Conservation (phyloP, 2,113 vertebrate genomes). For the Caracal caracal region DNA sequence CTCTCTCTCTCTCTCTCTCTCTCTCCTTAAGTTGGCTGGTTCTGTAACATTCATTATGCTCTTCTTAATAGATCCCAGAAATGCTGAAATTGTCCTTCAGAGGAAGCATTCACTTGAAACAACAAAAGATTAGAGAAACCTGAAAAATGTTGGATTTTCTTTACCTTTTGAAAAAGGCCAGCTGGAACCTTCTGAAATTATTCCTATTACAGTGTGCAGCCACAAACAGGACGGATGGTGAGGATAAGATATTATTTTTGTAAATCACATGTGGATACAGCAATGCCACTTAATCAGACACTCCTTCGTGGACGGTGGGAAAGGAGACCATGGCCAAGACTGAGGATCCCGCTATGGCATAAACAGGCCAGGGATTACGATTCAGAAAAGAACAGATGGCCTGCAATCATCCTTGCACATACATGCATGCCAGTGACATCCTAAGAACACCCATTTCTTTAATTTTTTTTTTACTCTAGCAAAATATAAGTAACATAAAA, state of each 20-base stretch:
- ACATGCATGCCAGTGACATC: neutral
- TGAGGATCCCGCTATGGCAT: fast-evolving
- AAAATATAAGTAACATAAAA: neutral
- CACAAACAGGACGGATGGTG: neutral
- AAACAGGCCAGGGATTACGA: neutral
- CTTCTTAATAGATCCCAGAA: slow-evolving; percentile 71
- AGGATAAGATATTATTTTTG: neutral
- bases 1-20: neutral
- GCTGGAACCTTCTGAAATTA: slow-evolving; percentile 36
- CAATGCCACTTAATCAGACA: neutral
- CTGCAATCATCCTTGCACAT: neutral
- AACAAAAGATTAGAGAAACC: slow-evolving; percentile 67
- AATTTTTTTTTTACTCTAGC: neutral
- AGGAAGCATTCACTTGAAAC: slow-evolving; percentile 76
- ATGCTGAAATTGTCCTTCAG: slow-evolving; percentile 61
- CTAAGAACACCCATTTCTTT: neutral
- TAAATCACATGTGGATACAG: neutral
- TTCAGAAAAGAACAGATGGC: neutral
- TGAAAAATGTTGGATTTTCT: slow-evolving; percentile 54
- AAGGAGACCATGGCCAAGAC: neutral
- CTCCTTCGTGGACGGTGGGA: neutral
- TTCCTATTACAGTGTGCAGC: neutral
- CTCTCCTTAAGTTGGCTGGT: neutral
- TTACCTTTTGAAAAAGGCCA: slow-evolving; percentile 64
- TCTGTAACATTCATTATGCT: slow-evolving; percentile 59